phyloP scores from a whole-genome alignment of 2,113 vertebrate species.

The Gymnogyps californianus region DNA sequence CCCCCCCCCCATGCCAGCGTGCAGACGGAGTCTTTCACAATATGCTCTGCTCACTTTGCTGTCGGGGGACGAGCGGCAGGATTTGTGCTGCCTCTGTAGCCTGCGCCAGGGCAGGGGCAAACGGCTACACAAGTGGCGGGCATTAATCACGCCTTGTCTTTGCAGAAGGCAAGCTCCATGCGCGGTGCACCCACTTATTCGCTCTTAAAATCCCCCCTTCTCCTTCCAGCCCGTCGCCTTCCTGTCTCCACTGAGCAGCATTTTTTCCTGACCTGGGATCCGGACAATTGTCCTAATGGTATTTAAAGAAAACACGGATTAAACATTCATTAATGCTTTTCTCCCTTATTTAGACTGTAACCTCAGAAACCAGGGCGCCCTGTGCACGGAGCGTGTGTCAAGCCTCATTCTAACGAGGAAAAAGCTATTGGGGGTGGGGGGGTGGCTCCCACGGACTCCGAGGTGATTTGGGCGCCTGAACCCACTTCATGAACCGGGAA shows the following conservation, averaged over 20 bases:
- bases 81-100: neutral
- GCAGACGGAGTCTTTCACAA: neutral
- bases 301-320: slow-evolving; percentile 56
- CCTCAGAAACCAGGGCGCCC: neutral
- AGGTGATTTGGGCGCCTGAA: neutral
- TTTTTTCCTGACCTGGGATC: slow-evolving; percentile 16
- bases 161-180: slow-evolving; percentile 16
- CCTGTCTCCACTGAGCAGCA: slow-evolving; percentile 25
- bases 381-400: neutral
- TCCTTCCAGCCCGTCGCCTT: slow-evolving; percentile 24
- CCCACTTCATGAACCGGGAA: neutral
- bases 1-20: neutral
- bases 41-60: neutral
- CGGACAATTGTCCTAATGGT: slow-evolving; percentile 41
- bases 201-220: neutral
- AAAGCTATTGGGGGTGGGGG: neutral
- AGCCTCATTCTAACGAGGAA: neutral
- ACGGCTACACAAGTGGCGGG: neutral
- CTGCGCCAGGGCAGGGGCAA: neutral
- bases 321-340: slow-evolving; percentile 24
- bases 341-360: neutral
- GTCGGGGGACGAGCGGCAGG: neutral
- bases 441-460: neutral
- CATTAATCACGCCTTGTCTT: slow-evolving; percentile 47
- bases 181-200: slow-evolving; percentile 24